Conservation (phyloP, 2,113 vertebrate species). For the Bubalus kerabau region DNA sequence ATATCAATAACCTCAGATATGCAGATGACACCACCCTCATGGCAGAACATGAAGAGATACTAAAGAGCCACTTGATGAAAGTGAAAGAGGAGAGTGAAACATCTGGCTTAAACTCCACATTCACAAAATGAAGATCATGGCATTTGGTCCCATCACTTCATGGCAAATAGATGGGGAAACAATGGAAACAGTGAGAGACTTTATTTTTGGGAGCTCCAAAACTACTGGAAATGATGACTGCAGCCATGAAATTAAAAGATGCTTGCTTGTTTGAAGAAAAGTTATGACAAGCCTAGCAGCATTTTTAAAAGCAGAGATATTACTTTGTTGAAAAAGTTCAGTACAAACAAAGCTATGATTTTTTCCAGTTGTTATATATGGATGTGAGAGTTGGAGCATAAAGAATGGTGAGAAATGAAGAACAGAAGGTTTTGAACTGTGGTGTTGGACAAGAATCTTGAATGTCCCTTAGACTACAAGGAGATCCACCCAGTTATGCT, state of each 20-base stretch:
- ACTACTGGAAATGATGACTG: background rate
- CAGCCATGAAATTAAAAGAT: background rate
- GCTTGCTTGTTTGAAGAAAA: background rate
- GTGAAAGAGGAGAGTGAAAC: background rate
- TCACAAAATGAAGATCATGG: background rate
- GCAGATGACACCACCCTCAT: background rate
- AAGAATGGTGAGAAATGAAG: background rate
- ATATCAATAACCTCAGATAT: background rate
- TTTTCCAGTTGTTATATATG: background rate
- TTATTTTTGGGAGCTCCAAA: background rate
- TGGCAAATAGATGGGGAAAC: background rate
- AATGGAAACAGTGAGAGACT: background rate
- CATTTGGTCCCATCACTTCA: background rate
- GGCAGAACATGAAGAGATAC: background rate
- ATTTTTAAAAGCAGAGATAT: background rate
- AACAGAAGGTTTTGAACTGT: background rate
- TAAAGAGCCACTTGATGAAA: background rate
- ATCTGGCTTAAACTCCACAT: background rate
- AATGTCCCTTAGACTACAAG: background rate
- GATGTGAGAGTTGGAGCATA: background rate
- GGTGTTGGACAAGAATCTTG: background rate
- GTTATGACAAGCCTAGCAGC: background rate
- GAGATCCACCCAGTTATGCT: background rate
- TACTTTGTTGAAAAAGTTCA: background rate
- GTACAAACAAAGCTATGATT: no score